phyloP scores from a whole-genome alignment of 2,888 invertebrate species.

The Ametastegia equiseti region DNA sequence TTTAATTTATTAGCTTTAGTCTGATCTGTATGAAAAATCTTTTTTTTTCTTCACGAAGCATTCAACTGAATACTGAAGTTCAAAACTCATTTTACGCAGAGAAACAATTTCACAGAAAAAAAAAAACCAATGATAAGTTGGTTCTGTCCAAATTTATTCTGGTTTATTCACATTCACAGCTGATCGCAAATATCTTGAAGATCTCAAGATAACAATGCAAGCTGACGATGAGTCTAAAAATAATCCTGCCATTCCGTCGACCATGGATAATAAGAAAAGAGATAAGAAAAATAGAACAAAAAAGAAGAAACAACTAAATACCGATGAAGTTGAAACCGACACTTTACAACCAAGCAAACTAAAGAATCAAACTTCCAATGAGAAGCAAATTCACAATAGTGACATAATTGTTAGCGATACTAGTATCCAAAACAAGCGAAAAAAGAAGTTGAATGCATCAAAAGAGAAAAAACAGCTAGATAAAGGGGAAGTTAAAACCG shows the following conservation, averaged over 20 bases:
- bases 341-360: background rate
- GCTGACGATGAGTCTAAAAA: background rate
- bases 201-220: background rate
- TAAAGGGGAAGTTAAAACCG: background rate
- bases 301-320: background rate
- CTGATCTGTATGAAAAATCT: no score
- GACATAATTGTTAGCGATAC: background rate
- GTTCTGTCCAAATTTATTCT: background rate
- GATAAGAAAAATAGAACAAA: background rate
- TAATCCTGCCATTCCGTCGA: background rate
- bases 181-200: conserved; percentile 2
- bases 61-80: background rate
- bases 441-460: background rate
- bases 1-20: no score
- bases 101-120: no score
- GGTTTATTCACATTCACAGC: background rate
- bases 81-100: no score
- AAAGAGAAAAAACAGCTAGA: background rate
- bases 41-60: no score
- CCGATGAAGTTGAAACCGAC: background rate
- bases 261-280: background rate
- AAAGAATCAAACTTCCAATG: background rate
- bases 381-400: background rate
- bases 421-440: background rate
- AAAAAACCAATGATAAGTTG: background rate